Conservation (phyloP, 2,888 invertebrate species). For the Euzophera pinguis region DNA sequence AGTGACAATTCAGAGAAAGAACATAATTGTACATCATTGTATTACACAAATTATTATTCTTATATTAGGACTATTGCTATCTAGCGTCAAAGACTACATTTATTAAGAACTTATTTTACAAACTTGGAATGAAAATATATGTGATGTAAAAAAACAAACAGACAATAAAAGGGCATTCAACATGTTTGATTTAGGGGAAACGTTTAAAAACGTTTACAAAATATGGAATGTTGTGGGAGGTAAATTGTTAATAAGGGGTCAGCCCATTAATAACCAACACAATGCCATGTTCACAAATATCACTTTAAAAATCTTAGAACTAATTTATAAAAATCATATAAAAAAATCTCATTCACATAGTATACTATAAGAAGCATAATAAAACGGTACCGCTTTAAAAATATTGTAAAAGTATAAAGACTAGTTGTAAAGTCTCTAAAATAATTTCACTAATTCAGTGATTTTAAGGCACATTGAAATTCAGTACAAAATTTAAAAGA, state of each 20-base stretch:
- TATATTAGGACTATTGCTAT: conserved; percentile 7
- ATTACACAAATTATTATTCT: no score
- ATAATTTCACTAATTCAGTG: conserved; percentile 13
- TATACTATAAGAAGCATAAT: not conserved
- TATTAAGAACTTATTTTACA: not conserved
- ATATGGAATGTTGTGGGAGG: conserved; percentile 27
- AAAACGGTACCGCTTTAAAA: not conserved
- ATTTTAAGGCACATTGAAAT: conserved; percentile 20
- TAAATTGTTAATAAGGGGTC: conserved; percentile 16
- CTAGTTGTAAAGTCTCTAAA: conserved; percentile 24
- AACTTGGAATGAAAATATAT: no score
- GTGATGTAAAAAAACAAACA: no score
- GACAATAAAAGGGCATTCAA: no score
- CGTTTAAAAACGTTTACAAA: not conserved
- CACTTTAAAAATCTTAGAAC: not conserved
- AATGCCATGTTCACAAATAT: not conserved
- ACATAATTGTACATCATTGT: not conserved
- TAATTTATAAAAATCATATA: not conserved
- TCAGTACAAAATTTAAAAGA: not conserved
- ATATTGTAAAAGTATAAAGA: conserved; percentile 10
- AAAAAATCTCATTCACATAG: not conserved
- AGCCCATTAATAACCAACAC: conserved; percentile 13
- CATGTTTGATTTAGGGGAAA: no score
- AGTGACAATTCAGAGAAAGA: not conserved
- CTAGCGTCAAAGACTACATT: conserved; percentile 38